Evolutionary conservation across 2,888 invertebrate species (phyloP).

Genomic region (Altica lythri): DNA sequence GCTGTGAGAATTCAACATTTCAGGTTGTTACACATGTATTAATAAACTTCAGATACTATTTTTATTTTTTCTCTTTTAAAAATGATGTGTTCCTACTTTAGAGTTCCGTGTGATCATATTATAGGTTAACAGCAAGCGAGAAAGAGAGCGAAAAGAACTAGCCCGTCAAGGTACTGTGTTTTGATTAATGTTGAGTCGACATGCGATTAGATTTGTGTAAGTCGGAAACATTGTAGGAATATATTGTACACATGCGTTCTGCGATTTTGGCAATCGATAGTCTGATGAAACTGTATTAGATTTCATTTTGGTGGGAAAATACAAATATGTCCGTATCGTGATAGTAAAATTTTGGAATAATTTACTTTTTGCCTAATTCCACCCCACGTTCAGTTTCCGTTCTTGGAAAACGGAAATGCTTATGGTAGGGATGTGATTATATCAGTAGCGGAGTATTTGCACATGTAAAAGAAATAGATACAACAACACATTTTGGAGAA

Average conservation of each 20-base stretch:
- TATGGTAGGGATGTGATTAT: too few relatives aligned
- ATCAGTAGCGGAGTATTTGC: too few relatives aligned
- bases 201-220: slow-evolving; percentile 61
- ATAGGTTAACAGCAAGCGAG: slow-evolving; percentile 24
- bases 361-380: too few relatives aligned
- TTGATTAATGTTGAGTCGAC: slow-evolving; percentile 62
- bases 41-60: too few relatives aligned
- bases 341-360: too few relatives aligned
- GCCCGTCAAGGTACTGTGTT: slow-evolving; percentile 55
- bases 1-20: too few relatives aligned
- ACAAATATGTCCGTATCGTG: slow-evolving; percentile 23
- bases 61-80: too few relatives aligned
- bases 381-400: too few relatives aligned
- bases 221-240: slow-evolving; percentile 53
- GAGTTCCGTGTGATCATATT: slow-evolving; percentile 15
- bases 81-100: slow-evolving; percentile 8
- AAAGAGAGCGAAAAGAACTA: slow-evolving; percentile 37
- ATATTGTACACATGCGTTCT: slow-evolving; percentile 39
- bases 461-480: too few relatives aligned
- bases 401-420: too few relatives aligned
- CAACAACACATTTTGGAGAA: too few relatives aligned
- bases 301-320: slow-evolving; percentile 36
- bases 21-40: too few relatives aligned
- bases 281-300: slow-evolving; percentile 42
- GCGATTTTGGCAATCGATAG: slow-evolving; percentile 54